A percentile compares a stretch with the other conserved stretches of the same genome.
phyloP scores from a whole-genome alignment of 92 coral and sea anemone species.

The Muricea muricata region DNA sequence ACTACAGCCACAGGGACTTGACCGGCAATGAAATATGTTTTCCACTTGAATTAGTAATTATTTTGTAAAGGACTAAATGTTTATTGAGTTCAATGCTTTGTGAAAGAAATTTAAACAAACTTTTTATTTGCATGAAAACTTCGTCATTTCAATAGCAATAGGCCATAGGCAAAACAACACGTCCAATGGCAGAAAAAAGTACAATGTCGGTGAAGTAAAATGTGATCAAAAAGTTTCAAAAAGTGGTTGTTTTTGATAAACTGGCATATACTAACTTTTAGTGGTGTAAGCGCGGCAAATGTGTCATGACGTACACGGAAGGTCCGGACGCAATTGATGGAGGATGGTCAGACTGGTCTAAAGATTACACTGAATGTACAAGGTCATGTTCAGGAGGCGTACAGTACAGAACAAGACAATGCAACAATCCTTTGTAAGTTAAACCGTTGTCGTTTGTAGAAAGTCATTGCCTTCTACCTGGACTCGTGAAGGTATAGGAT shows the following conservation, averaged over 20 bases:
- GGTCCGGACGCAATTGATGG: constrained; percentile 93
- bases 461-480: no score
- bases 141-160: no score
- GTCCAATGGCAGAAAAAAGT: no score
- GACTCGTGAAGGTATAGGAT: no score
- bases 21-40: no score
- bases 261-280: neutral
- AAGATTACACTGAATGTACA: constrained; percentile 83
- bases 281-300: constrained; percentile 98
- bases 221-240: neutral
- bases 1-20: no score
- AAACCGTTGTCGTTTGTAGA: neutral
- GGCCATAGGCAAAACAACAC: no score
- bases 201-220: neutral
- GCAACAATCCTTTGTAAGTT: constrained; percentile 85
- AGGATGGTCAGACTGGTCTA: constrained; percentile 93
- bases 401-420: constrained; percentile 88
- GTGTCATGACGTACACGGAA: constrained; percentile 77
- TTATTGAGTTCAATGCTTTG: no score
- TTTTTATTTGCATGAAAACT: no score
- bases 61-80: no score
- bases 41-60: no score
- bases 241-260: neutral
- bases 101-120: no score
- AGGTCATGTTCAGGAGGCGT: constrained; percentile 93